Base-by-base conservation (phyloP, 2,888 invertebrate genomes). In the Drosophila villosipedis region DNA sequence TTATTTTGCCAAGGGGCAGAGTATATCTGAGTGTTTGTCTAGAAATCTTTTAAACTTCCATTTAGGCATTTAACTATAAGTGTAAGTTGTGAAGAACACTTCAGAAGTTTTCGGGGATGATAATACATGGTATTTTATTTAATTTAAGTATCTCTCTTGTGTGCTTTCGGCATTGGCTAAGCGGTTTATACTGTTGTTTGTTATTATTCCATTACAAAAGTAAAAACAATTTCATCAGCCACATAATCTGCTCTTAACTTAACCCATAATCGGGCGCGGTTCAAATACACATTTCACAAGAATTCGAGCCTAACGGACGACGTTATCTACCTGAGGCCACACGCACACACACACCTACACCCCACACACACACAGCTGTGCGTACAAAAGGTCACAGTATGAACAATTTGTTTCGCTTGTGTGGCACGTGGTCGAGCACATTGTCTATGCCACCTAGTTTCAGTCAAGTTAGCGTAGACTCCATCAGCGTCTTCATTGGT, bases 371-470 rank as follows among this genome's bases (percentile, higher is more conserved):
- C 19, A 19, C 16, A 9, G 28, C 9, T 47, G 47, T 47, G 47
- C 25, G 6, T 22, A 22, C 12, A 43, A 22, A 19, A 43, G 62
- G 75, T 55, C 71, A 60, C 57, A 62, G 58, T 59, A 60, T 73
- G 70, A 73, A 73, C 79, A 89, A 85, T 81, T 83, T 88, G 80
- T 73, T 77, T 67, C 73, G 80, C 52, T 66, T 73, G 69, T 73
- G 77, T 73, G 77, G 73, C 81, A 73, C 77, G 63, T 66, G 78
- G 73, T 54, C 78, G 69, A 69, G 66, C 73, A 68, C 73, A 78
- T 73, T 76, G 80, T 80, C 62, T 64, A 30, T 71, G 59, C 54
- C 64, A 75, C 68, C 68, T 68, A 54, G 54, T 66, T 69, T 54
- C 57, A 58, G 79, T 68, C 57, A 61, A 37, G 41, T 70, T 70